Evolutionary conservation across 1,140 invertebrate species (phyloP), one percentile per base, ranked within the genome.

Genomic region (Onthophagus taurus): DNA sequence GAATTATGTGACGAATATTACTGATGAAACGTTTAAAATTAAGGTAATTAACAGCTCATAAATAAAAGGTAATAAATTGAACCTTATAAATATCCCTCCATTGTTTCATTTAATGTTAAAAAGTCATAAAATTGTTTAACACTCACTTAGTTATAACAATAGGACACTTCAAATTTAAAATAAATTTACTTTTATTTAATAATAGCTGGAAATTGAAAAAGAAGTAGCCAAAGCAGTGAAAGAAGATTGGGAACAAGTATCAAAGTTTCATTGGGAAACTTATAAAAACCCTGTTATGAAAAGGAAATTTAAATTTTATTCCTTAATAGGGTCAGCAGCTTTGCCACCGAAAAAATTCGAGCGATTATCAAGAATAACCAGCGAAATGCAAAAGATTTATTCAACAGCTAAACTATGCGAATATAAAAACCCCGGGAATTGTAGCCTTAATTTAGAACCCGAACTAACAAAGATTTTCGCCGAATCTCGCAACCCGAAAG

Each of bases 391-490:
- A 56, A 74, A 73, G 1, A 81, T 83, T 44, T 91, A 85, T 52
- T 79, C 82, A 3, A 88, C 77, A 11, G 78, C 86, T 0, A 89
- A 85, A 65, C 78, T 91, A 14, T 89, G 85, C 56, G 74, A 77
- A 39, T 83, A 69, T 51, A 75, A 76, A 23, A 66, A 85, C 16
- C 43, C 50, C 19, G 17, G 20, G 12, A 81, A 82, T 53, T 89
- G 85, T 54, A 75, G 84, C 57, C 62, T 89, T 3, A 67, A 72
- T 14, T 67, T 91, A 8, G 84, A 89, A 50, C 86, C 86, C 48
- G 81, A 89, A 52, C 67, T 89, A 11, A 80, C 76, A 0, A 71
- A 78, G 37, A 71, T 84, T 31, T 69, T 89, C 45, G 45, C 47
- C 26, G 55, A 38, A 1, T 62, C 58, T 11, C 55, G 49, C 45